Evolutionary conservation across 2,113 vertebrate genomes (phyloP).

Genomic region (Furnarius figulus): DNA sequence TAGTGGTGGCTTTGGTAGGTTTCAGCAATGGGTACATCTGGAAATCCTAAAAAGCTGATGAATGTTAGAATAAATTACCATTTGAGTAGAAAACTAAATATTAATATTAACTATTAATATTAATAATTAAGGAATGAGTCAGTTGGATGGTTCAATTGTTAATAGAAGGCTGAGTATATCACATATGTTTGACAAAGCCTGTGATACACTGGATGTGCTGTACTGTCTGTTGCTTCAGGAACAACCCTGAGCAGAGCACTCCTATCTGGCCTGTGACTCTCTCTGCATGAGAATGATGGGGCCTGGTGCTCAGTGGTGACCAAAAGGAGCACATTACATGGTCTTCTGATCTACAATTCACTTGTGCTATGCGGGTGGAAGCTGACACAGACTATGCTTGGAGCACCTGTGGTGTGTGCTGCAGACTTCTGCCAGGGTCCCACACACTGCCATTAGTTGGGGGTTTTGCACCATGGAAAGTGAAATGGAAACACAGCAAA

Average conservation of each 20-base stretch:
- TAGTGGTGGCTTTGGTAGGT: neutral
- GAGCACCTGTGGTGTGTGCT: neutral
- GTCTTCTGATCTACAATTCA: neutral
- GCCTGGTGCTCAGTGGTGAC: neutral
- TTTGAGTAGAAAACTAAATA: neutral
- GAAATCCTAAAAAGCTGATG: neutral
- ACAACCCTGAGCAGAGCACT: neutral
- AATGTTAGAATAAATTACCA: neutral
- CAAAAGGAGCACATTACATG: accelerated
- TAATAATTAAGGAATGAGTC: neutral
- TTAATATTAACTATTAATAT: too few relatives aligned
- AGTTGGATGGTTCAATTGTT: neutral
- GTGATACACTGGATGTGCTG: accelerated
- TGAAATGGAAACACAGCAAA: neutral
- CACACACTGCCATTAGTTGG: neutral
- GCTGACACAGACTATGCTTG: neutral
- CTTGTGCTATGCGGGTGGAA: neutral
- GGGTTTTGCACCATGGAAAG: accelerated
- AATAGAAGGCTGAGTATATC: neutral
- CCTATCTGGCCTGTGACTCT: neutral
- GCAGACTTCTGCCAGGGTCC: neutral
- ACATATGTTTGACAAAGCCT: neutral
- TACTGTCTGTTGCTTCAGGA: neutral
- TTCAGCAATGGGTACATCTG: neutral
- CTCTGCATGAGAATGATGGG: neutral